Evolutionary conservation across 2,113 vertebrate species (phyloP).

Genomic region (Aplodontia rufa): DNA sequence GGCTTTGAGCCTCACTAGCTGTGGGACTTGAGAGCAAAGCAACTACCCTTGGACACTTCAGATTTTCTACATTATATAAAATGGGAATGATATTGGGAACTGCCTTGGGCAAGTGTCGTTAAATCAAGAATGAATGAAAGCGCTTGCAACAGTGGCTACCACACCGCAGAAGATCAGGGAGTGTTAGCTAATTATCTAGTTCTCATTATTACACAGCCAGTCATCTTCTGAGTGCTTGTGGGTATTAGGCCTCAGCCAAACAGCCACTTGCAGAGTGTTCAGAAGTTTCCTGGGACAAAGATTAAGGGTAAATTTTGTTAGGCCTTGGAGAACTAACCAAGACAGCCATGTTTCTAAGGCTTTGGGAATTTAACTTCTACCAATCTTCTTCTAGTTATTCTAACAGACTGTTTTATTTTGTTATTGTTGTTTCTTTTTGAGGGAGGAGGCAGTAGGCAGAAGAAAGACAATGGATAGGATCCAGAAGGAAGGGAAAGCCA

Average conservation of each 20-base stretch:
- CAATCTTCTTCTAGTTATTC: neutral
- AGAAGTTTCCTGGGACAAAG: neutral
- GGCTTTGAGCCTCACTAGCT: neutral
- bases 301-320: neutral
- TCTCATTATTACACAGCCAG: neutral
- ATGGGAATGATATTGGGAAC: neutral
- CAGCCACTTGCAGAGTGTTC: neutral
- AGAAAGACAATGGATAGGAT: neutral
- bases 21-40: neutral
- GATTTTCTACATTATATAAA: neutral
- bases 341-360: neutral
- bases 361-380: neutral
- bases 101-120: neutral
- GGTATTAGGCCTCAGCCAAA: neutral
- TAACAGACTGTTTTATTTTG: neutral
- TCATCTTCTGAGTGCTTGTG: neutral
- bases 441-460: neutral
- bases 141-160: neutral
- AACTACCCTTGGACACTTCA: neutral
- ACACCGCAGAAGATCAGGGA: neutral
- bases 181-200: neutral
- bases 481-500: neutral
- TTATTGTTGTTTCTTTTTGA: neutral
- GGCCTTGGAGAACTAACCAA: neutral
- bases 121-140: neutral